These are phyloP conservation scores for Acronicta alni DNA, from an alignment of 2,888 invertebrate genomes.

Conservation along the genomic window DNA sequence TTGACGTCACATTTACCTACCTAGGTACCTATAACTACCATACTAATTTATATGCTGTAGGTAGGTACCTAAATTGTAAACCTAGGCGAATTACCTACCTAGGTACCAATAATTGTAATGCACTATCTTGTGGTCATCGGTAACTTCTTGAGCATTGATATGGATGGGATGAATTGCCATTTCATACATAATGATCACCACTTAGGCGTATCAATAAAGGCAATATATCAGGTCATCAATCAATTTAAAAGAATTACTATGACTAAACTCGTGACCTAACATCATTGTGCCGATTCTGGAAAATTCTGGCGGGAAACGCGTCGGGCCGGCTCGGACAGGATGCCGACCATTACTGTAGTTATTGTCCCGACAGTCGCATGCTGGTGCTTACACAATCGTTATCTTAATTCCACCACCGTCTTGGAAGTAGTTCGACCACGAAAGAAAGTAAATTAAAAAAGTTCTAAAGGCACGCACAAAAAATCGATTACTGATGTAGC, in stretches of 20 bases:
- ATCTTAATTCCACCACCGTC: conserved; percentile 59
- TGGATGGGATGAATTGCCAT: too few species aligned
- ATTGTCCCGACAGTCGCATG: conserved; percentile 69
- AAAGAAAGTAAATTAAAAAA: conserved; percentile 13
- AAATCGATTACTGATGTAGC: conserved; percentile 32
- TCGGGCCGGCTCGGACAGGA: conserved; percentile 73
- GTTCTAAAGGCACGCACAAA: not conserved
- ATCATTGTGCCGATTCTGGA: conserved; percentile 75
- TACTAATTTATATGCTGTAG: too few species aligned
- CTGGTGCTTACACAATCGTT: conserved; percentile 64
- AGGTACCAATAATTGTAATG: too few species aligned
- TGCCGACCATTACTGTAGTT: conserved; percentile 77
- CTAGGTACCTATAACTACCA: too few species aligned
- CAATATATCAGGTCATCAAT: conserved; percentile 39
- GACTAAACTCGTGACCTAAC: conserved; percentile 45
- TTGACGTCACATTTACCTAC: too few species aligned
- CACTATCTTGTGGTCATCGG: too few species aligned
- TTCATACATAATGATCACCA: not conserved
- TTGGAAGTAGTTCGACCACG: conserved; percentile 28
- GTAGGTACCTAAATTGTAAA: too few species aligned
- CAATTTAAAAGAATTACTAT: conserved; percentile 36
- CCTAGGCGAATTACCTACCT: too few species aligned
- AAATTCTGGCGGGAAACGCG: conserved; percentile 82
- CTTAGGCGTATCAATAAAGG: conserved; percentile 22
- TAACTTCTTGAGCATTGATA: too few species aligned